phyloP scores from a whole-genome alignment of 1,140 invertebrate species.

The Calliphora vicina region DNA sequence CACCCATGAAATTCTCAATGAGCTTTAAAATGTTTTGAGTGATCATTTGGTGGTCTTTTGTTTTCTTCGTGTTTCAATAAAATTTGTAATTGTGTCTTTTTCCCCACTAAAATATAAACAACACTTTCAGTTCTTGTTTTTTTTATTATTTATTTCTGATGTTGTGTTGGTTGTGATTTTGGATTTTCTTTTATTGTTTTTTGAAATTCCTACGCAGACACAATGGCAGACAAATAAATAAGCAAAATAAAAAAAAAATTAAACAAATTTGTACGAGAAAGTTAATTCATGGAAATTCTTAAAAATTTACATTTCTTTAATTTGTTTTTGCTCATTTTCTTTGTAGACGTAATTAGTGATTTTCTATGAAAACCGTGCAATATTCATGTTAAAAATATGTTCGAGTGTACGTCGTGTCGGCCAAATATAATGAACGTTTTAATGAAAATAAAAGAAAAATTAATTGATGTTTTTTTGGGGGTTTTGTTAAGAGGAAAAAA shows the following conservation, averaged over 20 bases:
- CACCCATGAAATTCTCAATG: too few species aligned
- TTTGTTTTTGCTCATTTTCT: not conserved
- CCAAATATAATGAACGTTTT: not conserved
- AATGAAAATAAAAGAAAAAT: not conserved
- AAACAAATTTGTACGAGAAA: not conserved
- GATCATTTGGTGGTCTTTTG: too few species aligned
- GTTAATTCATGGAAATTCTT: not conserved
- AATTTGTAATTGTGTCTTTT: not conserved
- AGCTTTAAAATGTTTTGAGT: too few species aligned
- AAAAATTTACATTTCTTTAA: not conserved
- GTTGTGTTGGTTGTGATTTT: too few species aligned
- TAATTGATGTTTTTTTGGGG: not conserved
- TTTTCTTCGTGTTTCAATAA: not conserved
- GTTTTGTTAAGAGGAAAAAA: not conserved
- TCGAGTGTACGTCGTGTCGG: not conserved
- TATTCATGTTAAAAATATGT: not conserved
- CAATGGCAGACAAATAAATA: not conserved
- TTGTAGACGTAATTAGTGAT: not conserved
- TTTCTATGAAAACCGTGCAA: not conserved
- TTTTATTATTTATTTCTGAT: too few species aligned
- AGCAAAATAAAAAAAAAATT: too few species aligned
- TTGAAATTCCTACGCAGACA: not conserved
- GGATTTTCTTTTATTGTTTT: not conserved
- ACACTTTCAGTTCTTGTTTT: not conserved
- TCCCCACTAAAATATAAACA: not conserved